Percentiles rank a stretch among this genome's conserved stretches.
These are phyloP conservation scores for Netelia fuscicornis DNA, from an alignment of 2,888 invertebrate species.

Conservation along the genomic window DNA sequence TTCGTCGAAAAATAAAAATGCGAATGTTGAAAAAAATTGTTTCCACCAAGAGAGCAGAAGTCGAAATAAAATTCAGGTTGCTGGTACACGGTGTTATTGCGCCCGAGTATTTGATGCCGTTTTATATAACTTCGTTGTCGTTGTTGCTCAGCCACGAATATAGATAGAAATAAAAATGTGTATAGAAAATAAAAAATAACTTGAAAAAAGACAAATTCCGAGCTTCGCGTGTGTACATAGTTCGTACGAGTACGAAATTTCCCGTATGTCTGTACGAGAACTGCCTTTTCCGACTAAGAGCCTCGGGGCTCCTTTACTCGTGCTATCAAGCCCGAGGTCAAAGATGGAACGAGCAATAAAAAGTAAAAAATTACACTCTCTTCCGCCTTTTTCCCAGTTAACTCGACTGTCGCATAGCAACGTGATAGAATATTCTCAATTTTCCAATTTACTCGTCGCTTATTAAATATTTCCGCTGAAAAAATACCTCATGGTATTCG, in stretches of 20 bases:
- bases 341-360: background rate
- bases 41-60: background rate
- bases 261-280: background rate
- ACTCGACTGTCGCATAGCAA: background rate
- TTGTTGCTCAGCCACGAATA: conserved; percentile 19
- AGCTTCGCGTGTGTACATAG: background rate
- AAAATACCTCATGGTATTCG: background rate
- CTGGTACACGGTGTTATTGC: background rate
- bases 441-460: background rate
- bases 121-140: conserved; percentile 25
- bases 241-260: background rate
- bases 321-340: background rate
- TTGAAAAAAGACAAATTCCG: background rate
- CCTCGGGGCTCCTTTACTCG: background rate
- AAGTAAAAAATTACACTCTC: background rate
- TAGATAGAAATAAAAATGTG: background rate
- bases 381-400: background rate
- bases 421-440: background rate
- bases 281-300: background rate
- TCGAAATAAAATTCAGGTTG: conserved; percentile 26
- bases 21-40: background rate
- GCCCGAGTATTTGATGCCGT: conserved; percentile 4
- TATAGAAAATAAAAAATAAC: background rate
- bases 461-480: background rate
- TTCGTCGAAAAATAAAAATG: conserved; percentile 7